These are phyloP conservation scores for Hiodon alosoides DNA, from an alignment of 2,113 vertebrate species.

Conservation along the genomic window DNA sequence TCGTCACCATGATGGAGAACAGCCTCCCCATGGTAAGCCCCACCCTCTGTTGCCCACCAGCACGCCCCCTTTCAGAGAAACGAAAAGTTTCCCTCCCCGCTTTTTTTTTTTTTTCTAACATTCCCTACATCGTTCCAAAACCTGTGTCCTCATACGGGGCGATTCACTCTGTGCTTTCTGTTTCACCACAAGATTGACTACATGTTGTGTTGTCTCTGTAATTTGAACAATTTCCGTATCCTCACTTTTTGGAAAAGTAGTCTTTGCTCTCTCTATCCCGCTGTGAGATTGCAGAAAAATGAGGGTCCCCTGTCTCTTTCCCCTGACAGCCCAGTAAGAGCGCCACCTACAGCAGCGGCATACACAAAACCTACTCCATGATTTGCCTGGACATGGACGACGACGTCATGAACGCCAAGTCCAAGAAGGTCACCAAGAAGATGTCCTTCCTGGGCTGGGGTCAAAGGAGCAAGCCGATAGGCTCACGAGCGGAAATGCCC, in stretches of 20 bases:
- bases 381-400: slow-evolving; percentile 64
- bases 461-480: slow-evolving; percentile 50
- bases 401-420: slow-evolving; percentile 51
- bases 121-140: neutral
- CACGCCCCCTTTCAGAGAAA: neutral
- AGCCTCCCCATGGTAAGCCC: slow-evolving; percentile 57
- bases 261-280: neutral
- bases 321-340: slow-evolving; percentile 60
- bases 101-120: neutral
- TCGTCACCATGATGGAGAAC: slow-evolving; percentile 64
- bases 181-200: too few relatives aligned
- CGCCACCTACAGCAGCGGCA: slow-evolving; percentile 67
- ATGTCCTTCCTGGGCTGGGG: slow-evolving; percentile 71
- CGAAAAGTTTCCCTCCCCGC: neutral
- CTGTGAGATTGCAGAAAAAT: too few relatives aligned
- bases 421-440: slow-evolving; percentile 66
- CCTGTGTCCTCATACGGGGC: too few relatives aligned
- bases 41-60: neutral
- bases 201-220: too few relatives aligned
- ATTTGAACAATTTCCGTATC: too few relatives aligned
- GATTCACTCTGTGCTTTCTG: too few relatives aligned
- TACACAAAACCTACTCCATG: slow-evolving; percentile 75
- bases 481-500: too few relatives aligned
- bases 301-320: too few relatives aligned
- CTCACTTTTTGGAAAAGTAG: neutral